Evolutionary conservation across 2,888 invertebrate genomes (phyloP).

Genomic region (Atherix ibis): DNA sequence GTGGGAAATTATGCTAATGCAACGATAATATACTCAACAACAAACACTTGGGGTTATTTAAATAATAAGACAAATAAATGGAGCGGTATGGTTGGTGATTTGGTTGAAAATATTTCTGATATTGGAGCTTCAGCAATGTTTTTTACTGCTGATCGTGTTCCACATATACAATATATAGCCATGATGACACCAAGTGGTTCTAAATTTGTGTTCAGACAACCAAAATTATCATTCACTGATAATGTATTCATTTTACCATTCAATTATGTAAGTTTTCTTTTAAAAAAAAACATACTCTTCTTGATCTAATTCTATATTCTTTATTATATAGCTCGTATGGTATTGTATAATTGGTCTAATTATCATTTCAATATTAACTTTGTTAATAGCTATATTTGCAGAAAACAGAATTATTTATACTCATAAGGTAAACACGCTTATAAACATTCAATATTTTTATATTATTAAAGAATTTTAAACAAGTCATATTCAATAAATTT

Average conservation of each 20-base stretch:
- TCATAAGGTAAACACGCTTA: no score
- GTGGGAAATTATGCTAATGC: slow-evolving; percentile 42
- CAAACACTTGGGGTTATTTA: slow-evolving; percentile 45
- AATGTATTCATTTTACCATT: slow-evolving; percentile 58
- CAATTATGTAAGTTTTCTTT: slow-evolving; percentile 17
- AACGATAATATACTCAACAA: slow-evolving; percentile 36
- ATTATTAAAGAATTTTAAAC: no score
- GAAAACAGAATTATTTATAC: no score
- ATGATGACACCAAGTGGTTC: slow-evolving; percentile 51
- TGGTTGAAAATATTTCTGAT: slow-evolving; percentile 41
- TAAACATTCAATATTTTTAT: no score
- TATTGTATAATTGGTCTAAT: slow-evolving; percentile 14
- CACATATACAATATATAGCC: slow-evolving; percentile 47
- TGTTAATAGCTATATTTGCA: slow-evolving; percentile 30
- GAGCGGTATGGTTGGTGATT: slow-evolving; percentile 50
- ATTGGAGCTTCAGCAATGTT: slow-evolving; percentile 51
- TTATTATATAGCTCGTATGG: slow-evolving; percentile 14
- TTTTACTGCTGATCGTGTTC: slow-evolving; percentile 42
- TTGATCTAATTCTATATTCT: neutral
- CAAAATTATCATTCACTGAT: slow-evolving; percentile 52
- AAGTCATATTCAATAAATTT: no score
- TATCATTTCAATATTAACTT: slow-evolving; percentile 16
- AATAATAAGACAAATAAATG: slow-evolving; percentile 37
- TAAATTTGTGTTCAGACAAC: slow-evolving; percentile 55
- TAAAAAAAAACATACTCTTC: neutral